A percentile compares a stretch with the other conserved stretches of the same genome.
Conservation (phyloP, 2,888 invertebrate genomes). For the Maniola hyperantus region DNA sequence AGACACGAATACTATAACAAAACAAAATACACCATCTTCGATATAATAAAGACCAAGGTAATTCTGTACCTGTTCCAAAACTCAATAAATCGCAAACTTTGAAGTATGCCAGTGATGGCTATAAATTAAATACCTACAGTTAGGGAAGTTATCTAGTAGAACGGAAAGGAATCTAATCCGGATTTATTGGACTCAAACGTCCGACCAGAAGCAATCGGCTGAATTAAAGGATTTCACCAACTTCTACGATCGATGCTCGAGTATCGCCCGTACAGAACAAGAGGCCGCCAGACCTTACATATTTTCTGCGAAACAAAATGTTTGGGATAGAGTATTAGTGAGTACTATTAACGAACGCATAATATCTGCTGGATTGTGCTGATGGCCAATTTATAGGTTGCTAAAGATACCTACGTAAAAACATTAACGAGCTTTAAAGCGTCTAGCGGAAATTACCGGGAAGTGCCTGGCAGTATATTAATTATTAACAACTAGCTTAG, state of each 20-base stretch:
- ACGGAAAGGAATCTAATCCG: constrained; percentile 62
- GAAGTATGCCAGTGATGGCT: constrained; percentile 39
- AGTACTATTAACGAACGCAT: too few relatives aligned
- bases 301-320: too few relatives aligned
- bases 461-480: too few relatives aligned
- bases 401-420: too few relatives aligned
- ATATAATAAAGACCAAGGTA: not conserved
- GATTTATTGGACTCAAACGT: constrained; percentile 57
- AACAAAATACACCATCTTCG: not conserved
- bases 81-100: constrained; percentile 31
- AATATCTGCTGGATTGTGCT: too few relatives aligned
- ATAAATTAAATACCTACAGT: constrained; percentile 59
- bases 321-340: too few relatives aligned
- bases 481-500: too few relatives aligned
- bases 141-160: constrained; percentile 51
- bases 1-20: too few relatives aligned
- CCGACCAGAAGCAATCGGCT: constrained; percentile 52
- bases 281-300: too few relatives aligned
- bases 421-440: too few relatives aligned
- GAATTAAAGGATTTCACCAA: constrained; percentile 68
- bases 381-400: too few relatives aligned
- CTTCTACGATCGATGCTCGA: constrained; percentile 56
- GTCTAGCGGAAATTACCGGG: too few relatives aligned
- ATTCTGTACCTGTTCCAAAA: constrained; percentile 1
- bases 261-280: constrained; percentile 42